Conservation (phyloP, 2,113 vertebrate genomes). For the Cochlearius cochlearius region DNA sequence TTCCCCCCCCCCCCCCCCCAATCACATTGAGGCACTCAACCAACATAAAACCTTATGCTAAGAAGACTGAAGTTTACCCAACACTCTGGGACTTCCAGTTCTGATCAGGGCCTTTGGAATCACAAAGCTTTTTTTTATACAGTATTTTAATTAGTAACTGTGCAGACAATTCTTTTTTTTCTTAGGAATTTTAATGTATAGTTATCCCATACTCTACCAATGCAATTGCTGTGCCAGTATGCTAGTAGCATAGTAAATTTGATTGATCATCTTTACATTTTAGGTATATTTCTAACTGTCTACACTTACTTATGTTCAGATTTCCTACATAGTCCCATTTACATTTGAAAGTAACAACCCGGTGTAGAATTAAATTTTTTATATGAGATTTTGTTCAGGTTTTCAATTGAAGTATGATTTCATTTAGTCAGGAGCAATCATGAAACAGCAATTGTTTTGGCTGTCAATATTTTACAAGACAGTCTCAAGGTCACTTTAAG, state of each 20-base stretch:
- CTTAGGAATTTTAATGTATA: not conserved
- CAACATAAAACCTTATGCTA: not conserved
- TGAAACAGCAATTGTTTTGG: not conserved
- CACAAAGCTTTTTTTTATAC: not conserved
- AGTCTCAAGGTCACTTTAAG: constrained; percentile 35
- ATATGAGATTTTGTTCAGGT: not conserved
- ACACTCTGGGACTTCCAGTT: not conserved
- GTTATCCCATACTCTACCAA: not conserved
- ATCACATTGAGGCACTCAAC: not conserved
- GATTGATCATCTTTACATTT: not conserved
- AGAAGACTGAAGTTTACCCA: not conserved
- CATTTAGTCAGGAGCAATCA: not conserved
- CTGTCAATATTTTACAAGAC: not conserved
- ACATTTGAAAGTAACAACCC: not conserved
- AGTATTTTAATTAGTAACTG: not conserved
- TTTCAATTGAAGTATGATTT: not conserved
- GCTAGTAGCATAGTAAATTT: not conserved
- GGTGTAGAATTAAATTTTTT: not conserved
- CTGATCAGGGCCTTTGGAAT: not conserved
- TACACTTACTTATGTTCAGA: not conserved
- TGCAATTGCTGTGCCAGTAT: not conserved
- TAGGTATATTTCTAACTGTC: not conserved
- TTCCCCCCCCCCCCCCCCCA: too few relatives aligned
- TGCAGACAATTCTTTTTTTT: not conserved
- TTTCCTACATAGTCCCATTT: not conserved